Evolutionary conservation across 2,888 invertebrate species (phyloP), one percentile per base, ranked within the genome.

Genomic region (Pomacea canaliculata): DNA sequence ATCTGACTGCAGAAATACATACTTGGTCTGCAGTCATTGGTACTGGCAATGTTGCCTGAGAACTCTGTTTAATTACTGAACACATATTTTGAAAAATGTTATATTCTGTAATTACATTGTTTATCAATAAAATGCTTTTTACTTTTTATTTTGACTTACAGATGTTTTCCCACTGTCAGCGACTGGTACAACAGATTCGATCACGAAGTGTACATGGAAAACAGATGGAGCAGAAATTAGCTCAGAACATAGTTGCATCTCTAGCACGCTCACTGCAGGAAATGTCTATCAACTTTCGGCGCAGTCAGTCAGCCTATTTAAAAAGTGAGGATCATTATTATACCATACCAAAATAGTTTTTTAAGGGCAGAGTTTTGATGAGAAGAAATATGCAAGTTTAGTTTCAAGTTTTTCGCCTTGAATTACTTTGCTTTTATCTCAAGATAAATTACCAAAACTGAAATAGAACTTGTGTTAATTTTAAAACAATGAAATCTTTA

Each of bases 181-280:
- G 92, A 76, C 87, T 92, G 68, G 93, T 94, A 51, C 93, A 94
- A 93, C 92, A 92, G 83, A 92, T 92, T 16, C 87, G 84, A 78
- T 89, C 80, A 12, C 82, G 84, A 46, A 87, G 87, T 76, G 80
- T 84, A 48, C 86, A 89, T 77, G 91, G 90, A 18, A 85, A 87
- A 19, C 81, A 72, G 86, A 93, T 94, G 74, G 97, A 97, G 89
- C 94, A 94, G 85, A 93, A 94, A 76, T 91, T 98, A 69, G 95
- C 96, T 46, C 86, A 89, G 67, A 98, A 97, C 91, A 97, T 97
- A 2, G 94, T 96, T 0, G 92, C 95, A 78, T 95, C 97, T 7
- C 92, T 98, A 68, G 95, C 97, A 0, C 93, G 95, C n/a, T 94
- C 95, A 1, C 92, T 99, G 9, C 97, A 98, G 91, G 96, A 98